Evolutionary conservation across 2,113 vertebrate species (phyloP).

Genomic region (Indicator maculatus): DNA sequence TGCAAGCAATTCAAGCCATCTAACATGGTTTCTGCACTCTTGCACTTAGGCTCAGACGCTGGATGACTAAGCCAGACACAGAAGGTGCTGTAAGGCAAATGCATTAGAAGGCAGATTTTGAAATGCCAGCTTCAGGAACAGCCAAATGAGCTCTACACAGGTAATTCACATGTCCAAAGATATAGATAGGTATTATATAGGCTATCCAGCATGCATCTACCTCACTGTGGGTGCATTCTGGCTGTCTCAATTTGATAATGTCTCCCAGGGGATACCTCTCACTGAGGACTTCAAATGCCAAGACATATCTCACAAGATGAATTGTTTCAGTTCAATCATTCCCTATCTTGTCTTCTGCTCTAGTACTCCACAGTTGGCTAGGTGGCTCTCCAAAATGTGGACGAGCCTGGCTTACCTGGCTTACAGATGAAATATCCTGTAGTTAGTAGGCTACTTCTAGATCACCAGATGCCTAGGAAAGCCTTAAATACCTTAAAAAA

Average conservation of each 20-base stretch:
- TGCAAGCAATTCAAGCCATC: background rate
- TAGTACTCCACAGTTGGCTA: background rate
- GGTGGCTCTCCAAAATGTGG: background rate
- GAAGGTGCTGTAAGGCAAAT: background rate
- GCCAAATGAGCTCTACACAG: background rate
- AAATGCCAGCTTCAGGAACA: background rate
- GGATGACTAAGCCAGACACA: constrained; percentile 41
- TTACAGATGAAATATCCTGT: background rate
- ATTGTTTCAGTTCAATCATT: background rate
- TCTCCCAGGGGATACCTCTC: background rate
- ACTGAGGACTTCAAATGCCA: background rate
- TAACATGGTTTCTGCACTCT: background rate
- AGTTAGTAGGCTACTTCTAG: background rate
- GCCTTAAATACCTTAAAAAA: background rate
- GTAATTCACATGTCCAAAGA: background rate
- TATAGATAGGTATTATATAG: background rate
- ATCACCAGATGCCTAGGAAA: background rate
- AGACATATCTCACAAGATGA: background rate
- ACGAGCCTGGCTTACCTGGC: background rate
- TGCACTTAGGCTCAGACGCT: constrained; percentile 8
- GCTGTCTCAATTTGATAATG: background rate
- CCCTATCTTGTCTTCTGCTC: background rate
- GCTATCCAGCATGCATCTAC: background rate
- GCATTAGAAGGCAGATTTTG: constrained; percentile 1
- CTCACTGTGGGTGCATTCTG: background rate